Conservation (phyloP, 2,113 vertebrate genomes). For the Ahaetulla prasina region DNA sequence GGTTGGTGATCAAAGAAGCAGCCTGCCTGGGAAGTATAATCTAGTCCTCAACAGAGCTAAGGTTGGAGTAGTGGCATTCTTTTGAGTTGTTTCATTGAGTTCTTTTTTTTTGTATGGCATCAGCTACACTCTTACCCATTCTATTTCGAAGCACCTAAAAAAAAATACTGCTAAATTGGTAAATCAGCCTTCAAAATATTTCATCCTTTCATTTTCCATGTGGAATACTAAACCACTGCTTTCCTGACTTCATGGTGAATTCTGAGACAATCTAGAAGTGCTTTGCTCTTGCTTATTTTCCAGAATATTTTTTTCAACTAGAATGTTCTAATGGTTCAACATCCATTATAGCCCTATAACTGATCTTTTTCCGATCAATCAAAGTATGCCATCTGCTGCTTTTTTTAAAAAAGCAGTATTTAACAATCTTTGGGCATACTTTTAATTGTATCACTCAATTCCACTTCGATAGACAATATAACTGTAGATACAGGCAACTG, state of each 20-base stretch:
- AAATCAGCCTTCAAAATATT: background rate
- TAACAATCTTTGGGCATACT: background rate
- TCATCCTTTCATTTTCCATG: background rate
- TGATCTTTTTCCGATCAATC: background rate
- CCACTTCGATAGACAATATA: background rate
- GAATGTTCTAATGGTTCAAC: background rate
- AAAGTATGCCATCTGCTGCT: background rate
- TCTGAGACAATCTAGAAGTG: background rate
- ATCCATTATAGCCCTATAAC: background rate
- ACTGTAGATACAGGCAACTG: background rate
- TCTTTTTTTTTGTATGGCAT: background rate
- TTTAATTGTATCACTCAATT: background rate
- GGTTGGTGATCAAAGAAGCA: background rate
- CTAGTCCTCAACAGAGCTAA: background rate
- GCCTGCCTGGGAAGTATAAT: background rate
- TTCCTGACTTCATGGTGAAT: background rate
- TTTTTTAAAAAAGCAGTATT: background rate
- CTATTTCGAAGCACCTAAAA: background rate
- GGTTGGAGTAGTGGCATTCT: background rate
- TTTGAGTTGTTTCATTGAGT: background rate
- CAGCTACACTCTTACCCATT: background rate
- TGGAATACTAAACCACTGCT: background rate
- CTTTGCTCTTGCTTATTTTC: background rate
- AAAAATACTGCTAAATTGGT: background rate
- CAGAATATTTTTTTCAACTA: background rate